These are phyloP conservation scores for Lindbergichthys nudifrons DNA, from an alignment of 2,797 vertebrate species.

Conservation along the genomic window DNA sequence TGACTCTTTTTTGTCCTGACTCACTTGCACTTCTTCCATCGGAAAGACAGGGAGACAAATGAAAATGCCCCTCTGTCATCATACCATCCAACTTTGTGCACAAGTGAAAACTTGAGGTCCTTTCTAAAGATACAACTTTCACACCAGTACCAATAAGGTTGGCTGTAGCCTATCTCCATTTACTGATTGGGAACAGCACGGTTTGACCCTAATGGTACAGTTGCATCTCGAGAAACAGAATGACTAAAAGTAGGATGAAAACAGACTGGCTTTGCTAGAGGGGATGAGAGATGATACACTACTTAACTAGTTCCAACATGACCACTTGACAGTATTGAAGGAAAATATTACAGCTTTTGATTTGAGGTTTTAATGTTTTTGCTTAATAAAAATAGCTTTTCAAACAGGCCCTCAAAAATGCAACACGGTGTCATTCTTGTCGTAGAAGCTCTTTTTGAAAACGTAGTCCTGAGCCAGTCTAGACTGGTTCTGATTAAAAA, in stretches of 20 bases:
- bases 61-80: constrained; percentile 9
- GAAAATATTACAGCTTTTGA: constrained; percentile 7
- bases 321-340: constrained; percentile 24
- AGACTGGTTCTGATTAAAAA: constrained; percentile 52
- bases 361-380: constrained; percentile 37
- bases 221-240: constrained; percentile 52
- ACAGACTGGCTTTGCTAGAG: constrained; percentile 22
- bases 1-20: constrained; percentile 22
- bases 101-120: constrained; percentile 18
- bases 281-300: constrained; percentile 11
- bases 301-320: constrained; percentile 2
- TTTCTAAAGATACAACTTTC: constrained; percentile 16
- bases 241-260: constrained; percentile 36
- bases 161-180: constrained; percentile 52
- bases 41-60: constrained; percentile 8
- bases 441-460: constrained; percentile 37
- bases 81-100: not conserved
- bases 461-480: constrained; percentile 37
- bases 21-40: constrained; percentile 8
- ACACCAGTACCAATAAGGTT: constrained; percentile 8
- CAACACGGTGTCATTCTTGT: constrained; percentile 11
- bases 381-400: constrained; percentile 31
- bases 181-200: constrained; percentile 45
- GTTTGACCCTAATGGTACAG: constrained; percentile 52
- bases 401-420: constrained; percentile 22